These are phyloP conservation scores for Enchytraeus crypticus DNA, from an alignment of 2,888 invertebrate species.

Conservation along the genomic window DNA sequence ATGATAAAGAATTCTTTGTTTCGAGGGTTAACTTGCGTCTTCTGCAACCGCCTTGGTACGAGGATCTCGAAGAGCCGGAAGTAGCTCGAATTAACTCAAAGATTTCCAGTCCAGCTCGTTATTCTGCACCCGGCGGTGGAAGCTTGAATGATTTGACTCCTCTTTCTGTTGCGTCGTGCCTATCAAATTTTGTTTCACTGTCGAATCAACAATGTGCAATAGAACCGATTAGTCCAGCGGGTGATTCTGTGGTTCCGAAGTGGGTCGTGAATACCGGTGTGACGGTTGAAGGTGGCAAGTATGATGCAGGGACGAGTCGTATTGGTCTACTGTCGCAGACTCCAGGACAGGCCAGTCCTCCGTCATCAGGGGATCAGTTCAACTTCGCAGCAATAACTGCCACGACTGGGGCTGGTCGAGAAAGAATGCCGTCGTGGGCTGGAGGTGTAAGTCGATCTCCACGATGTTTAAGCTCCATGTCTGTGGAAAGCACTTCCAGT, in stretches of 20 bases:
- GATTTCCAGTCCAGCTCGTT: neutral
- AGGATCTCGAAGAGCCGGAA: constrained; percentile 62
- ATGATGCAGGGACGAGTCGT: neutral
- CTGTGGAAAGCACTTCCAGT: constrained; percentile 42
- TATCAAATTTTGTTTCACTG: neutral
- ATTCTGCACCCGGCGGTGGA: no score
- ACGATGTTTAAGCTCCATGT: constrained; percentile 42
- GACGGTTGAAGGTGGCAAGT: neutral
- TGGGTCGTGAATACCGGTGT: neutral
- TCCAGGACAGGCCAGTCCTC: no score
- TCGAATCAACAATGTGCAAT: neutral
- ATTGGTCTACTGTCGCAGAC: neutral
- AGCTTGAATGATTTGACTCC: neutral
- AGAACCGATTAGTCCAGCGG: neutral
- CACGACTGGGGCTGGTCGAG: no score
- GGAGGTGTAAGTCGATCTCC: neutral
- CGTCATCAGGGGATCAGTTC: no score
- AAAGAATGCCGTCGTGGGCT: neutral
- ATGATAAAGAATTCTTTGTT: constrained; percentile 49
- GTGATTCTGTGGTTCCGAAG: neutral
- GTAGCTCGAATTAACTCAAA: constrained; percentile 12
- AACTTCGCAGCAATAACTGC: no score
- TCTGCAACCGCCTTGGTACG: constrained; percentile 89
- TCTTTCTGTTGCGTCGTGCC: no score
- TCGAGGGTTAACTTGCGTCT: constrained; percentile 82